Conservation (phyloP, 2,113 vertebrate species). For the Periophthalmodon schlosseri region DNA sequence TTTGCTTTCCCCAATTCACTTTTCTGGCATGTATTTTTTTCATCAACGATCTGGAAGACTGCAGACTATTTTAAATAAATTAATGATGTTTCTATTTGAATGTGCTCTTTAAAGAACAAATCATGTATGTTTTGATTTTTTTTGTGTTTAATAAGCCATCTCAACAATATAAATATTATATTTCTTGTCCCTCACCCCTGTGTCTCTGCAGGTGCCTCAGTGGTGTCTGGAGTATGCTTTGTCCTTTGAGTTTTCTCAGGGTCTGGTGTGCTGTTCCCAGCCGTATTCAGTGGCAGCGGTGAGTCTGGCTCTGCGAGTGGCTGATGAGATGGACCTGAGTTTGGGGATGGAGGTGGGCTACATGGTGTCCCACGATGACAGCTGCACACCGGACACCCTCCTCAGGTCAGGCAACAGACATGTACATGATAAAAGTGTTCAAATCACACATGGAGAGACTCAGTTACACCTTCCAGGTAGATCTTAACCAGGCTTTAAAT, state of each 20-base stretch:
- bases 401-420: slow-evolving; percentile 80
- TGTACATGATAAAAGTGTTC: background rate
- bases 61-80: background rate
- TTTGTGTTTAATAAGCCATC: background rate
- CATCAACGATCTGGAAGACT: background rate
- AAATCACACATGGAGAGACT: background rate
- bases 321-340: slow-evolving; percentile 97
- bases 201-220: slow-evolving; percentile 86
- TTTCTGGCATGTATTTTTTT: background rate
- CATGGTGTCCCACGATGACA: slow-evolving; percentile 89
- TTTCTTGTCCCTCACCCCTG: background rate
- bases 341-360: slow-evolving; percentile 95
- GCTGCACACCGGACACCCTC: slow-evolving; percentile 87
- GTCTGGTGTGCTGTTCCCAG: slow-evolving; percentile 88
- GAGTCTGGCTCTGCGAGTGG: slow-evolving; percentile 88
- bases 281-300: slow-evolving; percentile 85
- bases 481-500: background rate
- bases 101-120: background rate
- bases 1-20: background rate
- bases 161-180: background rate
- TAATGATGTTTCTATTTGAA: too few species aligned
- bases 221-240: slow-evolving; percentile 93
- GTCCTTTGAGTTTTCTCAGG: slow-evolving; percentile 83
- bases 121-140: background rate
- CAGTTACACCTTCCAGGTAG: background rate